phyloP scores from a whole-genome alignment of 2,797 vertebrate genomes.

The Tapera naevia region DNA sequence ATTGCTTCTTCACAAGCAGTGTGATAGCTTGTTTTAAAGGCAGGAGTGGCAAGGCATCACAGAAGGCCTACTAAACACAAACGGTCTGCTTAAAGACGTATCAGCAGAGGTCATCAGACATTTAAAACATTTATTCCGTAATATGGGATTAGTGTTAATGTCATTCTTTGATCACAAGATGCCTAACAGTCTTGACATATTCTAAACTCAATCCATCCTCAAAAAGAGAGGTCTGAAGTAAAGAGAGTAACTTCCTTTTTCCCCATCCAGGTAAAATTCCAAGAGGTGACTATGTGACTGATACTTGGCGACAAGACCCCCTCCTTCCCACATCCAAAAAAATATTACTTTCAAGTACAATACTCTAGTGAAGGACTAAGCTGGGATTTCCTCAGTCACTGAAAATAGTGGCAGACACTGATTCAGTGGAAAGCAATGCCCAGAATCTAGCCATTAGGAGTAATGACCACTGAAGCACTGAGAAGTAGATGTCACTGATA shows the following conservation, averaged over 20 bases:
- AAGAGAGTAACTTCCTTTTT: not conserved
- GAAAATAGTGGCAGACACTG: not conserved
- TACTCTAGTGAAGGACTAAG: not conserved
- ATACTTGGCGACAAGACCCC: not conserved
- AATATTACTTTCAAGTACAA: not conserved
- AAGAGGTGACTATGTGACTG: not conserved
- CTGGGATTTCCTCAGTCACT: not conserved
- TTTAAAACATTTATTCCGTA: conserved; percentile 34
- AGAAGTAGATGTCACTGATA: not conserved
- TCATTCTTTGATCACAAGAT: conserved; percentile 51
- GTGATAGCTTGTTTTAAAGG: not conserved
- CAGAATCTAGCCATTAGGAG: not conserved
- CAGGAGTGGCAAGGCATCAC: not conserved
- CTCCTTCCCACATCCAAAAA: not conserved
- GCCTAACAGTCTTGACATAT: conserved; percentile 1
- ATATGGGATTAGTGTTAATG: conserved; percentile 46
- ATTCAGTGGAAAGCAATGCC: not conserved
- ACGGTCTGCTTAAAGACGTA: not conserved
- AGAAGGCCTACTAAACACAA: not conserved
- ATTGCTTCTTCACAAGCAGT: not conserved
- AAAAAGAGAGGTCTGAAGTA: not conserved
- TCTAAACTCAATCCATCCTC: conserved; percentile 6
- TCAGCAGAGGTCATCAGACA: conserved; percentile 37
- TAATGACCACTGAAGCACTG: not conserved
- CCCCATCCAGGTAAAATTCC: not conserved